Evolutionary conservation across 2,797 vertebrate species (phyloP), one percentile per base, ranked within the genome.

Genomic region (Melanotaenia parkinsoni): DNA sequence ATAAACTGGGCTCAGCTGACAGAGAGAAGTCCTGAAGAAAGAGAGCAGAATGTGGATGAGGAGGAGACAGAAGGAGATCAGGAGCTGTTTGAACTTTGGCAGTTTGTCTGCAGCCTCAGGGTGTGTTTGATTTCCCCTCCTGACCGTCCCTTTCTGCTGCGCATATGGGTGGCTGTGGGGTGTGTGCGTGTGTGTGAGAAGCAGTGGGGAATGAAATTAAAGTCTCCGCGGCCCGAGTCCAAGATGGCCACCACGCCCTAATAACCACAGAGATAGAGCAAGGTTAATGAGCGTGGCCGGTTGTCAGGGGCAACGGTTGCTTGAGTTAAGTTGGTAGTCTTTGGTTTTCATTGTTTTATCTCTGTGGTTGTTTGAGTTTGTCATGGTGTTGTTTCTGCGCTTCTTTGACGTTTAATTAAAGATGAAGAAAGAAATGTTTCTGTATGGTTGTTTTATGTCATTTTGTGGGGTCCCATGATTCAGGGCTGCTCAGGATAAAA

Each of bases 221-320:
- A 74, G 38, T 68, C 76, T 74, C 58, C 10, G 37, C 2, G 61
- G 83, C 53, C 70, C 3, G 37, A 50, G 60, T 81, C 67, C 81
- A 86, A 86, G 76, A 83, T 86, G 84, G 81, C 69, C 14, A 65
- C 79, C 68, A 73, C 35, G 69, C 79, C 77, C 85, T 81, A 45
- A 81, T 84, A 86, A 84, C 65, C 8, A 11, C 1, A 58, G 26
- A 22, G 68, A 78, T 74, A 67, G 72, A 82, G 82, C 53, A 30
- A 38, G 43, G 64, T 68, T 77, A 84, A 82, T 84, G 71, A 83
- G 74, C n/a, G 20, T 0, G 14, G 47, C 16, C n/a, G 1, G 54
- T 79, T 4, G 33, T 30, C 38, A 1, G 45, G 58, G 62, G 58
- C 10, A 9, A 53, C 45, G 8, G 51, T 35, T 58, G 63, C 56